A percentile compares a stretch with the other conserved stretches of the same genome.
Evolutionary conservation across 2,888 invertebrate genomes (phyloP).

Genomic region (Drosophila monieri): DNA sequence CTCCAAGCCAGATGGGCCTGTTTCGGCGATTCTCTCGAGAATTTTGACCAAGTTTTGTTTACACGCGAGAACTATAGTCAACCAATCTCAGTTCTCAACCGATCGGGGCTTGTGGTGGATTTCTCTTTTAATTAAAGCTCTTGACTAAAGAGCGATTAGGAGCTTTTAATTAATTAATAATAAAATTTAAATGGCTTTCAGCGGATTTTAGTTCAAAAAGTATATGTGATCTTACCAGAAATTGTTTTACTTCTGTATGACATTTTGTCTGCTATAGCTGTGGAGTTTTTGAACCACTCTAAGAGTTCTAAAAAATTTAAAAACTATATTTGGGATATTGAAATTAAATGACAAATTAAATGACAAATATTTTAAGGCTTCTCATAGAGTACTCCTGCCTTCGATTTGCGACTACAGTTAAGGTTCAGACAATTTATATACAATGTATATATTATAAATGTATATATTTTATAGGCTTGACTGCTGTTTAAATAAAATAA

Average conservation of each 20-base stretch:
- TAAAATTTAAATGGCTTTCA: background rate
- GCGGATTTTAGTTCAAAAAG: background rate
- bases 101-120: conserved; percentile 23
- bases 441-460: background rate
- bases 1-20: conserved; percentile 24
- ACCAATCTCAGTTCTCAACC: background rate
- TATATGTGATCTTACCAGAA: no score
- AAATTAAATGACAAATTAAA: no score
- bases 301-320: no score
- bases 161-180: conserved; percentile 16
- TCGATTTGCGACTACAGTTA: background rate
- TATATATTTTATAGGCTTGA: background rate
- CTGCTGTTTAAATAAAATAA: conserved; percentile 24
- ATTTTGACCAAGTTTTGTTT: conserved; percentile 59
- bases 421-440: no score
- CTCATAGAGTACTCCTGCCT: background rate
- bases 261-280: no score
- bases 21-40: conserved; percentile 19
- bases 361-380: background rate
- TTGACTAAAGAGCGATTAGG: background rate
- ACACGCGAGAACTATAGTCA: conserved; percentile 51
- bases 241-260: no score
- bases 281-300: no score
- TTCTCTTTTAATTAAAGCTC: conserved; percentile 7
- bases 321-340: no score